These are phyloP conservation scores for Blera fallax DNA, from an alignment of 2,888 invertebrate genomes.

Conservation along the genomic window DNA sequence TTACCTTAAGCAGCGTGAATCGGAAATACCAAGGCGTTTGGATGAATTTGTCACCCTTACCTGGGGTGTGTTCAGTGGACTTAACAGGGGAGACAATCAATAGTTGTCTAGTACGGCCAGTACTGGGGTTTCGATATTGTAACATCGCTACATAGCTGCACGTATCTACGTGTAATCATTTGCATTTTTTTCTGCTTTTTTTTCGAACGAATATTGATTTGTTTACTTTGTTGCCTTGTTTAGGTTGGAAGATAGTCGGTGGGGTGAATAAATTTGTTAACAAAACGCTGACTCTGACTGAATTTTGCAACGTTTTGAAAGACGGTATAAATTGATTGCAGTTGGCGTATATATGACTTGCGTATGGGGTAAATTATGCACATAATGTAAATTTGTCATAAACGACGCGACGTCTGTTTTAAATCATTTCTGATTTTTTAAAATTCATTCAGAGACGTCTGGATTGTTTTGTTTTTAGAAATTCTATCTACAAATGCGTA, in stretches of 20 bases:
- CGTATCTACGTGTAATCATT: conserved; percentile 9
- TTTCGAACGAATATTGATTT: background rate
- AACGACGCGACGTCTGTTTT: too few relatives aligned
- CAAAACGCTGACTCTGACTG: background rate
- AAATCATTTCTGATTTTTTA: too few relatives aligned
- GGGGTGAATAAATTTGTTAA: background rate
- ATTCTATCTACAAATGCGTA: too few relatives aligned
- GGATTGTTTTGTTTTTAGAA: too few relatives aligned
- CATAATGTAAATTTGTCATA: too few relatives aligned
- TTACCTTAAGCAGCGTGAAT: background rate
- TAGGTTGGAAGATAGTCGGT: background rate
- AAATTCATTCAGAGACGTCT: too few relatives aligned
- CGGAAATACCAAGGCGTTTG: background rate
- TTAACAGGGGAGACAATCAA: background rate
- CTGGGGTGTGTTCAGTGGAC: background rate
- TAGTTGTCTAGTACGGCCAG: background rate
- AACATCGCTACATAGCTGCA: background rate
- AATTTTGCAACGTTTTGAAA: background rate
- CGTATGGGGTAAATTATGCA: background rate
- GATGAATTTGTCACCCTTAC: background rate
- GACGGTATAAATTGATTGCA: too few relatives aligned
- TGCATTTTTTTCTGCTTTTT: conserved; percentile 2
- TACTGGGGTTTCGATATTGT: background rate
- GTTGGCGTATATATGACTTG: background rate
- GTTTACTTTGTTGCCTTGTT: conserved; percentile 6